Percentiles rank a stretch among this genome's conserved stretches.
These are phyloP conservation scores for Congeria kusceri DNA, from an alignment of 2,888 invertebrate species.

Conservation along the genomic window DNA sequence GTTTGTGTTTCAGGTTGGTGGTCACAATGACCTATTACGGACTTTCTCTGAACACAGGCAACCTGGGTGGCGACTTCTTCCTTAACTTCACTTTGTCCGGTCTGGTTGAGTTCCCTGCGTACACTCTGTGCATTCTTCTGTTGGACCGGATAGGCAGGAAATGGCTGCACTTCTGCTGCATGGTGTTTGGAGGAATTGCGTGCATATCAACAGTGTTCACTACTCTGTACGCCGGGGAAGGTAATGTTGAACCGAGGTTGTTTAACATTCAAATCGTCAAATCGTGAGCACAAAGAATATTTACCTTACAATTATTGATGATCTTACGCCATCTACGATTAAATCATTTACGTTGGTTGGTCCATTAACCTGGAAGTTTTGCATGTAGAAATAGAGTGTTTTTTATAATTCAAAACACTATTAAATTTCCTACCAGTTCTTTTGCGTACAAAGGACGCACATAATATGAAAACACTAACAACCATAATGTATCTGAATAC, in stretches of 20 bases:
- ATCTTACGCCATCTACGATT: background rate
- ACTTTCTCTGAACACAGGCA: conserved; percentile 74
- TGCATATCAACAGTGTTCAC: conserved; percentile 88
- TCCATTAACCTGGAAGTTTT: too few relatives aligned
- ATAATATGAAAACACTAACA: too few relatives aligned
- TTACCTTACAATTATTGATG: too few relatives aligned
- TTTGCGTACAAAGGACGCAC: too few relatives aligned
- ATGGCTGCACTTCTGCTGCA: conserved; percentile 66
- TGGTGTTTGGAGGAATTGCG: conserved; percentile 74
- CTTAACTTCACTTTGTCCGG: conserved; percentile 77
- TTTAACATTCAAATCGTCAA: background rate
- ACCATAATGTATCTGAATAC: too few relatives aligned
- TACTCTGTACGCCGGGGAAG: conserved; percentile 67
- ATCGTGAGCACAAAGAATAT: too few relatives aligned
- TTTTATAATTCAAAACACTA: too few relatives aligned
- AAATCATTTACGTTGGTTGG: too few relatives aligned
- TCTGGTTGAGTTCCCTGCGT: conserved; percentile 75
- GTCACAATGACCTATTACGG: conserved; percentile 80
- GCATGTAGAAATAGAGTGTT: too few relatives aligned
- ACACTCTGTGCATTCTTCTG: conserved; percentile 70
- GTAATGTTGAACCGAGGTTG: conserved; percentile 37
- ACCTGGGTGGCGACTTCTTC: conserved; percentile 76
- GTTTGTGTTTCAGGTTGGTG: conserved; percentile 71
- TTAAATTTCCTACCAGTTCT: too few relatives aligned
- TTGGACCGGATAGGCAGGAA: conserved; percentile 74